phyloP scores from a whole-genome alignment of 1,140 invertebrate species.

The Pseudomyrmex sp. region DNA sequence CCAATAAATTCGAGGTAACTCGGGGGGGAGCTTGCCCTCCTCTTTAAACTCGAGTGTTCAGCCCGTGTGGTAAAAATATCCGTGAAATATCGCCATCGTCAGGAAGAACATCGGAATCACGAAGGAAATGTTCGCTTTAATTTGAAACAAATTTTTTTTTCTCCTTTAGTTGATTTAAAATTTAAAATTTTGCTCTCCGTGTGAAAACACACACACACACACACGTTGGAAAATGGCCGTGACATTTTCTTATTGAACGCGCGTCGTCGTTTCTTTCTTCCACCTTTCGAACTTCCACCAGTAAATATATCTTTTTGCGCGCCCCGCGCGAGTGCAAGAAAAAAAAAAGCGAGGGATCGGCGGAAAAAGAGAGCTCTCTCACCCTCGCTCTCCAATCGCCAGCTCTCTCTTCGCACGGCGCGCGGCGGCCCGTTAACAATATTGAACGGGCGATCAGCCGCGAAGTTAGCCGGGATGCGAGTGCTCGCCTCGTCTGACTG shows the following conservation, averaged over 20 bases:
- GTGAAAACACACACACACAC: too few species aligned
- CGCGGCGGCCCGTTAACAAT: conserved; percentile 38
- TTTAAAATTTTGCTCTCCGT: not conserved
- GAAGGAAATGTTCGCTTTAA: too few species aligned
- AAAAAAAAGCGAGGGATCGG: conserved; percentile 17
- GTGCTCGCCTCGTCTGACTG: conserved; percentile 36
- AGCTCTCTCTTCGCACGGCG: conserved; percentile 24
- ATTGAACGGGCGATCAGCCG: conserved; percentile 47
- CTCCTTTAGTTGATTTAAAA: not conserved
- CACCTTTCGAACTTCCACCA: too few species aligned
- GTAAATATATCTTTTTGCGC: not conserved
- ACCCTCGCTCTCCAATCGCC: not conserved
- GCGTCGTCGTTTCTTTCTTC: too few species aligned
- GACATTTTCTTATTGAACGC: too few species aligned
- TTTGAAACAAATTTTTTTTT: not conserved
- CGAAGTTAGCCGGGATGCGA: conserved; percentile 38
- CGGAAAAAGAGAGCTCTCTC: not conserved
- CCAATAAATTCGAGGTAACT: not conserved
- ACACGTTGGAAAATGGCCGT: too few species aligned
- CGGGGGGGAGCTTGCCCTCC: too few species aligned
- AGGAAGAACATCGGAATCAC: not conserved
- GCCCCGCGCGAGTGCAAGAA: too few species aligned
- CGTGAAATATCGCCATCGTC: not conserved
- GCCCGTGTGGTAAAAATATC: too few species aligned
- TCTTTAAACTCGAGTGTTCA: too few species aligned